Evolutionary conservation across 2,113 vertebrate species (phyloP).

Genomic region (Diadophis punctatus): DNA sequence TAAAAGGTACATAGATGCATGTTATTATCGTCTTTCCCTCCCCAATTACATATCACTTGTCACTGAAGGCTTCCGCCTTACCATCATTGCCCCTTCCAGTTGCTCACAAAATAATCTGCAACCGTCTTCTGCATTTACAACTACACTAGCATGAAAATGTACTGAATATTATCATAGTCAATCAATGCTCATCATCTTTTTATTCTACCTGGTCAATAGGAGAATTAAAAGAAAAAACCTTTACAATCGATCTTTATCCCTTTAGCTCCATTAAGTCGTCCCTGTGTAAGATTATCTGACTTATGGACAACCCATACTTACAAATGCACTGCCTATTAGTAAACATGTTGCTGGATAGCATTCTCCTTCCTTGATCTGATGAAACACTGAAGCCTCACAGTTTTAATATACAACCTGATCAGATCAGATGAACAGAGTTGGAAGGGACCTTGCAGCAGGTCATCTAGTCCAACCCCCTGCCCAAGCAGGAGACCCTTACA

Average conservation of each 20-base stretch:
- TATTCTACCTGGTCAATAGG: neutral
- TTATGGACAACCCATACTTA: neutral
- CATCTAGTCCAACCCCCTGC: no score
- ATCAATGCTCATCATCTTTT: neutral
- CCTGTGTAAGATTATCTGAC: neutral
- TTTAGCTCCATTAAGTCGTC: neutral
- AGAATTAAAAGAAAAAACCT: neutral
- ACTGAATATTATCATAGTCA: neutral
- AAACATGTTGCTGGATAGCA: neutral
- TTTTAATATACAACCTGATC: neutral
- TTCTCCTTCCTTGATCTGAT: neutral
- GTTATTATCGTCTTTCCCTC: neutral
- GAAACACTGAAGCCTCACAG: neutral
- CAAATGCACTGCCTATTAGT: neutral
- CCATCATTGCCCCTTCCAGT: neutral
- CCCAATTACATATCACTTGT: neutral
- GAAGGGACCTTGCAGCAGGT: no score
- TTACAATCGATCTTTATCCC: neutral
- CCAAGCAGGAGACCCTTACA: no score
- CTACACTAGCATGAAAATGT: neutral
- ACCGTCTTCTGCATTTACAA: neutral
- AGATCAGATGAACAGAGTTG: no score
- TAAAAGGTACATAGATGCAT: neutral
- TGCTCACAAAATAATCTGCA: neutral
- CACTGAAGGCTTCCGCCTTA: neutral